Evolutionary conservation across 1,140 invertebrate genomes (phyloP), one percentile per base, ranked within the genome.

Genomic region (Melanaphis sacchari): DNA sequence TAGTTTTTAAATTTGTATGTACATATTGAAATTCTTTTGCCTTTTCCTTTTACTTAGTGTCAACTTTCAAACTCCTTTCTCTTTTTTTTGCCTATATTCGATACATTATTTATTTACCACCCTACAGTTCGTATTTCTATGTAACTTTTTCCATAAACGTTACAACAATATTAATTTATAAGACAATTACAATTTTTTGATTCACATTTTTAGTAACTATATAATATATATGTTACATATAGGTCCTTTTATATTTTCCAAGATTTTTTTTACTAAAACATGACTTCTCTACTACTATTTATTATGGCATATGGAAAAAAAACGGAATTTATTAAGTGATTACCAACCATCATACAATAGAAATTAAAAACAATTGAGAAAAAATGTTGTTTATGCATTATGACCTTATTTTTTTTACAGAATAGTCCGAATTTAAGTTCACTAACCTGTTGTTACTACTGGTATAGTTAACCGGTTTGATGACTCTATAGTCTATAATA

Each of bases 21-120:
- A 9, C 46, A 52, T 24, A 89, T 54, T 9, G 41, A 11, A 24
- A 89, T 54, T 89, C 21, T 89, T 49, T 90, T 90, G 24, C 26
- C 52, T 59, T 90, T 90, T 59, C 49, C 52, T 59, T 41, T 90
- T 90, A 90, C 36, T 21, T 40, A 26, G 1, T 66, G 38, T 66
- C 26, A 90, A 90, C 54, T 90, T 90, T 90, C 52, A 66, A 90
- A 90, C 54, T 59, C 89, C 89, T 90, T 90, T 90, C 52, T 59
- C 89, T 66, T 90, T 31, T 40, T 90, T 31, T 1, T 59, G 18
- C 9, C 36, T 40, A 59, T 40, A 31, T 24, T 24, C 36, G 54
- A 59, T 40, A 31, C 49, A 59, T 59, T 59, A 59, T 89, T 38
- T 22, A 38, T 89, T 52, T 52, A 40, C 49, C 15, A 66, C 89